A percentile compares a stretch with the other conserved stretches of the same genome.
phyloP scores from a whole-genome alignment of 1,140 invertebrate genomes.

The Diorhabda carinulata region DNA sequence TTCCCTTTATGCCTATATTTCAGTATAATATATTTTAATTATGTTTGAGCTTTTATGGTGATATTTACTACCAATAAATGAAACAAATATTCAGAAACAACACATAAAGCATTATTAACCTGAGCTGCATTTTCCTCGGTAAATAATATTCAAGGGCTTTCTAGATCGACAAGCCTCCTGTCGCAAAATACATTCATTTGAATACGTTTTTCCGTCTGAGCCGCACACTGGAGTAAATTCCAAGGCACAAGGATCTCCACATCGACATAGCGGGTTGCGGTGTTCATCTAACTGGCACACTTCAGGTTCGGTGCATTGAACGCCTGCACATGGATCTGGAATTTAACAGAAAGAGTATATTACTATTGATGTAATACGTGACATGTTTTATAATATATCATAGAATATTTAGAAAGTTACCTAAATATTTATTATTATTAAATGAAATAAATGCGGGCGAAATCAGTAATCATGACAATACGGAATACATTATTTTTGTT shows the following conservation, averaged over 20 bases:
- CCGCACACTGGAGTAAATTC: constrained; percentile 82
- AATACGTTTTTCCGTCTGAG: constrained; percentile 81
- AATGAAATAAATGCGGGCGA: too few species aligned
- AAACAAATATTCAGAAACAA: background rate
- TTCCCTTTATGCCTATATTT: too few species aligned
- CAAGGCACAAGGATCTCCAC: constrained; percentile 71
- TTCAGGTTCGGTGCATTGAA: constrained; percentile 73
- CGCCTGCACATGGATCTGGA: constrained; percentile 77
- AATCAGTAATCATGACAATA: too few species aligned
- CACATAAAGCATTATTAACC: constrained; percentile 50
- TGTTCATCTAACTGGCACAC: constrained; percentile 78
- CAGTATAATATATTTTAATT: too few species aligned
- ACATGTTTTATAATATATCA: too few species aligned
- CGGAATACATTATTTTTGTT: too few species aligned
- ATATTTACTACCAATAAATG: background rate
- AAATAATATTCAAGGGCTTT: constrained; percentile 70
- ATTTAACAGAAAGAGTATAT: constrained; percentile 6
- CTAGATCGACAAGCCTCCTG: constrained; percentile 71
- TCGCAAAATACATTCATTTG: constrained; percentile 76
- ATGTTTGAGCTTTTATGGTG: background rate
- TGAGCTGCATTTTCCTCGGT: constrained; percentile 72
- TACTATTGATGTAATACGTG: background rate
- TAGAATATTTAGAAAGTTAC: too few species aligned
- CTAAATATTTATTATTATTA: too few species aligned
- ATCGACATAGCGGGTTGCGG: constrained; percentile 73